Base-by-base conservation (phyloP, 1,140 invertebrate genomes). In the Anadara kagoshimensis region DNA sequence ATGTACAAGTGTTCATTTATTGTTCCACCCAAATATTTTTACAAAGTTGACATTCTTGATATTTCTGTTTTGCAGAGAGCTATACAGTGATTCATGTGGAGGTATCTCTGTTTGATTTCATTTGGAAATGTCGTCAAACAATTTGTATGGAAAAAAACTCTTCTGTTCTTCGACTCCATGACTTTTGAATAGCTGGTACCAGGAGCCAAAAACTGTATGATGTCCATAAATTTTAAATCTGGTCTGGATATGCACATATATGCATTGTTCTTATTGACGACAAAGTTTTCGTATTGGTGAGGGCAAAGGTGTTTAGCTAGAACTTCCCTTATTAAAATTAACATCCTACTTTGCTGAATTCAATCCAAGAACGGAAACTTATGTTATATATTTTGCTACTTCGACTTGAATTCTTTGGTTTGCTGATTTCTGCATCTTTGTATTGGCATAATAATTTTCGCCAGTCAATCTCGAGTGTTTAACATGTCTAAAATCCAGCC, bases 321-420 rank as follows among this genome's bases (percentile, higher is more conserved):
- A 5, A 54, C 12, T 2, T n/a, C 29, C 47, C 75, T 78, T 8
- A 75, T 45, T 11, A 78, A n/a, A 24, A 61, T 75, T 75, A 0
- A 78, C 20, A 41, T 78, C 77, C 43, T 78, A 78, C 24, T 70
- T 69, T 7, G 76, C 53, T 4, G 59, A 70, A 57, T 78, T 78
- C 24, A 75, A 78, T 20, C 72, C 72, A 7, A 78, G 64, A 10
- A 71, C 63, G 45, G 51, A 16, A 58, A 44, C 36, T 62, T 36
- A 4, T n/a, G 8, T 18, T 61, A 68, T 44, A 72, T 75, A 22
- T 47, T 41, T 10, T 63, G 24, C 11, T 57, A 53, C 47, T 63
- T 41, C n/a, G 44, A 44, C 20, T 44, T 43, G 8, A 64, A 18
- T 18, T 36, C 29, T 22, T 16, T 54, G 36, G 0, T 53, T 58